Base-by-base conservation (phyloP, 2,888 invertebrate species). In the Caenorhabditis doughertyi region DNA sequence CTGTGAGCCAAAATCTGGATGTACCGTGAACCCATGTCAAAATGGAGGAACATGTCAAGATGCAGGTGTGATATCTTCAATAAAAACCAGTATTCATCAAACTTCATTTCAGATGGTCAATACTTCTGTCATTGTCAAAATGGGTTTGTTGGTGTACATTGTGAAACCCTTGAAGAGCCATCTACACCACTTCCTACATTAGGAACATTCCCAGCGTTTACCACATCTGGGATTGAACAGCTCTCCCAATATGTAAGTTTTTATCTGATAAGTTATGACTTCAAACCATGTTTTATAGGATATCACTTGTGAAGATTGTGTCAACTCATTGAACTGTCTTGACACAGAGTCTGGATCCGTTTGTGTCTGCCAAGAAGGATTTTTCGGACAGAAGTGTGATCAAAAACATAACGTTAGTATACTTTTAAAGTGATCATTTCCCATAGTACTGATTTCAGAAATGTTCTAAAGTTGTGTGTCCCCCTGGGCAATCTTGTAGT, bases 21-120 rank as follows among this genome's bases (percentile, higher is more conserved):
- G 87, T 60, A 49, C 47, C 8, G 60, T 83, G 16, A 84, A 83
- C 29, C 90, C 89, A 2, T 90, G 89, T 77, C 74, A 84, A 47
- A 91, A 91, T 71, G 88, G 95, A 55, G 97, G 95, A 18, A 96
- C 96, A 3, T 92, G 0, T 85, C 64, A 89, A 97, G 90, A 96
- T 96, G 27, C 96, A 96, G 92, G 97, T 97, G 42, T 23, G 35
- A 29, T 29, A n/a, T 11, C 11, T 7, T n/a, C 7, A n/a, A 29
- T 25, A 13, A 25, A 27, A 3, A 25, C 8, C 3, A 47, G 18
- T 18, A 47, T 18, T 9, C 16, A 21, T 49, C n/a, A 47, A 25
- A 55, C 18, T 1, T 29, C n/a, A 29, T 25, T 68, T 47, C 70
- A 65, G 83, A 83, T 51, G 83, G 83, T 2, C 74, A 74, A 55